Evolutionary conservation across 2,113 vertebrate species (phyloP).

Genomic region (Saccopteryx leptura): DNA sequence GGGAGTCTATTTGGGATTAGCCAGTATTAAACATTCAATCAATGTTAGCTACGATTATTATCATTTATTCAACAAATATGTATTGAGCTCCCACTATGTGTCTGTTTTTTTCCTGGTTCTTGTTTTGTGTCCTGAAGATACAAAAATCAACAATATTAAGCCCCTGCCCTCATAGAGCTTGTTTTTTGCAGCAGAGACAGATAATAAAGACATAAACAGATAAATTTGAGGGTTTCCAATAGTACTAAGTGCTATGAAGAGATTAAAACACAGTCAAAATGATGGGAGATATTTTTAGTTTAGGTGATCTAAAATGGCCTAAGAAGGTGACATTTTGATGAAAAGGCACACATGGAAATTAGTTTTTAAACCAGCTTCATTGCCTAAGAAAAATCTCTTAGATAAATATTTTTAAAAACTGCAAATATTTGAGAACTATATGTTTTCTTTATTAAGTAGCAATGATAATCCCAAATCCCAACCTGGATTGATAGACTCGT

Average conservation of each 20-base stretch:
- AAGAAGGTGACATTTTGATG: slow-evolving; percentile 25
- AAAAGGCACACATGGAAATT: slow-evolving; percentile 25
- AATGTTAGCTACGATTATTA: background rate
- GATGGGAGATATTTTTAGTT: slow-evolving; percentile 8
- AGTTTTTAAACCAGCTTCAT: slow-evolving; percentile 35
- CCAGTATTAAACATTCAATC: background rate
- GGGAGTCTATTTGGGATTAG: background rate
- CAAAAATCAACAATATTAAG: slow-evolving; percentile 29
- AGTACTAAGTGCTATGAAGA: background rate
- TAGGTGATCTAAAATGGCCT: background rate
- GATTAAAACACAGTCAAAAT: slow-evolving; percentile 28
- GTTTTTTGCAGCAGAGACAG: background rate
- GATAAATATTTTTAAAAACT: slow-evolving; percentile 8
- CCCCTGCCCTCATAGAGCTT: background rate
- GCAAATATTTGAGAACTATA: slow-evolving; percentile 25
- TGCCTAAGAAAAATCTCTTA: background rate
- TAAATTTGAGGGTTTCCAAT: background rate
- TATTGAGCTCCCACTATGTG: background rate
- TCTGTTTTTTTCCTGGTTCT: background rate
- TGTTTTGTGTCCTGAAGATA: background rate
- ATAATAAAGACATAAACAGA: background rate
- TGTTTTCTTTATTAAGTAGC: background rate
- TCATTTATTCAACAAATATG: slow-evolving; percentile 23
- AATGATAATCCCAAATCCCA: background rate
- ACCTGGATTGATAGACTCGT: background rate